A percentile compares a stretch with the other conserved stretches of the same genome.
phyloP scores from a whole-genome alignment of 2,797 vertebrate genomes.

The Diplodus puntazzo region DNA sequence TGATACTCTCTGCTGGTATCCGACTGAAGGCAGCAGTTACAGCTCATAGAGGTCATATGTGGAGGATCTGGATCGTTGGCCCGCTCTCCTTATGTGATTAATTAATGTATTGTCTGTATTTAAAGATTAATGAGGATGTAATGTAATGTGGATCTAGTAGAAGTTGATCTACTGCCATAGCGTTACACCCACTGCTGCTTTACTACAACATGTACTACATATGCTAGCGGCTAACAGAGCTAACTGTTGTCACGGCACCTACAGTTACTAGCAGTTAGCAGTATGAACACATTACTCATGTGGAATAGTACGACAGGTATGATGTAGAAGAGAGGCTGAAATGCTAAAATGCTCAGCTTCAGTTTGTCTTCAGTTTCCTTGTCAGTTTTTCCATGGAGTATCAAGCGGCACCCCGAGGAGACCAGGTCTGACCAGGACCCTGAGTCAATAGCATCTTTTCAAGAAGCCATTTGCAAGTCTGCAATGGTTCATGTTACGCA shows the following conservation, averaged over 20 bases:
- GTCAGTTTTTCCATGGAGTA: background rate
- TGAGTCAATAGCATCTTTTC: background rate
- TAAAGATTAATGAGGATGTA: slow-evolving; percentile 74
- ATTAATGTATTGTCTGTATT: slow-evolving; percentile 39
- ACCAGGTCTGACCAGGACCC: background rate
- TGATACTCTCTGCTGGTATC: slow-evolving; percentile 12
- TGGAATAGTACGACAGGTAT: background rate
- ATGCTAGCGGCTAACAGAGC: too few species aligned
- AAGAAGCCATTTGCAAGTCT: slow-evolving; percentile 22
- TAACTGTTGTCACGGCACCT: too few species aligned
- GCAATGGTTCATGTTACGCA: slow-evolving; percentile 12
- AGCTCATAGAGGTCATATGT: slow-evolving; percentile 54
- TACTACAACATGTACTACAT: too few species aligned
- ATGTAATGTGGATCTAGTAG: slow-evolving; percentile 23
- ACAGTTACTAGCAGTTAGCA: too few species aligned
- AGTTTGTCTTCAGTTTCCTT: background rate
- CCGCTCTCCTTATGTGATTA: slow-evolving; percentile 61
- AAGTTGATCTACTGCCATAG: background rate
- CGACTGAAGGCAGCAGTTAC: slow-evolving; percentile 50
- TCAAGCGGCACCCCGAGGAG: background rate
- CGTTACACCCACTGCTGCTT: too few species aligned
- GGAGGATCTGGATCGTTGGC: slow-evolving; percentile 63
- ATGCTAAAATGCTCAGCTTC: background rate
- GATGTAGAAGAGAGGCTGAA: background rate
- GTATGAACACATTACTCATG: too few species aligned